Evolutionary conservation across 2,797 vertebrate genomes (phyloP).

Genomic region (Nothura maculosa): DNA sequence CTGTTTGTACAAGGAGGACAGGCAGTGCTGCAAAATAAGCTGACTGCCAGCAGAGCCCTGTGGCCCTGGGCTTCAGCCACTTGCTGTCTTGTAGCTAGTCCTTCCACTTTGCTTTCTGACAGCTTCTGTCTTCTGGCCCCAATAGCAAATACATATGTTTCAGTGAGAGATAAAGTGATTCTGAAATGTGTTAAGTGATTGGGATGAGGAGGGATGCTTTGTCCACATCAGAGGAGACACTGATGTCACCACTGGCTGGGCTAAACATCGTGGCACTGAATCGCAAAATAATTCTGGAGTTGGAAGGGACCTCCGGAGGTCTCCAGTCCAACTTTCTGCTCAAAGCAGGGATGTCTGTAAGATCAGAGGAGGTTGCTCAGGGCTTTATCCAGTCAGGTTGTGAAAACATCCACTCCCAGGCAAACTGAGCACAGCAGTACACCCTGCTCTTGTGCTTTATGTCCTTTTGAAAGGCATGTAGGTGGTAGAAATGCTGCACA

Average conservation of each 20-base stretch:
- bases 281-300: background rate
- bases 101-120: background rate
- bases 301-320: background rate
- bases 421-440: background rate
- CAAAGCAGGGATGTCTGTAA: background rate
- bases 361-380: background rate
- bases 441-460: background rate
- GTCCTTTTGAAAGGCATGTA: background rate
- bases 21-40: accelerated
- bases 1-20: accelerated
- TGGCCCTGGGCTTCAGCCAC: background rate
- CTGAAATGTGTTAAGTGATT: background rate
- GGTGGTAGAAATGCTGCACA: accelerated
- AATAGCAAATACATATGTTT: accelerated
- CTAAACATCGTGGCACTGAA: background rate
- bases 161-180: background rate
- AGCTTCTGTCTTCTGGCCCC: background rate
- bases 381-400: background rate
- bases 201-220: background rate
- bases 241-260: background rate
- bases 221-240: accelerated
- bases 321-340: background rate
- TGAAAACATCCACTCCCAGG: background rate
- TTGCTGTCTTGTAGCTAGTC: background rate
- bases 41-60: background rate